Base-by-base conservation (phyloP, 2,797 vertebrate genomes). In the Pempheris klunzingeri region DNA sequence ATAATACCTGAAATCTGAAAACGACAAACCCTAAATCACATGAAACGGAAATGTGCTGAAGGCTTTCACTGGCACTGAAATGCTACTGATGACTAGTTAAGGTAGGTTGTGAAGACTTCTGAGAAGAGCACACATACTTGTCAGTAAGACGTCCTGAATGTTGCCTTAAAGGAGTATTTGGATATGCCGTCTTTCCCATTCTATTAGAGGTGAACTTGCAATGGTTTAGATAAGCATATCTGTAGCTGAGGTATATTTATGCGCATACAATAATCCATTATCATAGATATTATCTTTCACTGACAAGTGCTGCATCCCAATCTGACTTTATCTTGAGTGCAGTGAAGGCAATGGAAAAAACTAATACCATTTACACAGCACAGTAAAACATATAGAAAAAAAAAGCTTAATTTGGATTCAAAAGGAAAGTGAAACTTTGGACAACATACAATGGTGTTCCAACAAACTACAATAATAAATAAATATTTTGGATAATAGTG, bases 241-340 rank as follows among this genome's bases (percentile, higher is more conserved):
- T 78, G 67, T 70, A 83, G 67, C 52, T 92, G 92, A 93, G 92
- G 90, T 91, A 92, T 88, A 81, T 62, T 72, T 44, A 24, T 71
- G 41, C 63, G 63, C 78, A 55, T 78, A 82, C 74, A 84, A 63
- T 86, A 71, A 86, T 53, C 64, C 38, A 64, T 59, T 47, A 75
- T 73, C 52, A 84, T 74, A 57, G 68, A 81, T 17, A 64, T 84
- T 84, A 55, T 78, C 43, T 54, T 61, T 84, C 47, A 82, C 80
- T 71, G 63, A 85, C 73, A 71, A 78, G 70, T 82, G 83, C 53
- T 80, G 78, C 74, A 75, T 79, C 53, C 74, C 57, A 70, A 50
- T 63, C 28, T 69, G 72, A 86, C 71, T 36, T 57, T 57, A 83
- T 87, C 88, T 88, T 87, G 89, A 92, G 75, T 78, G 71, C 65